Conservation (phyloP, 1,140 invertebrate genomes). For the Delia radicum region DNA sequence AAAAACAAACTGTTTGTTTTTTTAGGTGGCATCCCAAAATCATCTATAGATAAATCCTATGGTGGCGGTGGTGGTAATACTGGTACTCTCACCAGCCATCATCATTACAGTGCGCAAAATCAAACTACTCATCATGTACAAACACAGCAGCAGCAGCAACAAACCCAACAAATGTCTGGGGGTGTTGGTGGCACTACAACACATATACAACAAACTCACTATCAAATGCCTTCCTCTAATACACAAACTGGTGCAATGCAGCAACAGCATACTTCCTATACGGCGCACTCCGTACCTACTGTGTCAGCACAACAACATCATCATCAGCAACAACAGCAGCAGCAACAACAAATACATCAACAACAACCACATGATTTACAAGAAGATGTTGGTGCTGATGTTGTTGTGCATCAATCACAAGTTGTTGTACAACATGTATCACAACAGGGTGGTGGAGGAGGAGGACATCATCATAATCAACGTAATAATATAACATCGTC, state of each 20-base stretch:
- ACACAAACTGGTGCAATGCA: constrained; percentile 30
- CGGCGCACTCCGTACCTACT: constrained; percentile 30
- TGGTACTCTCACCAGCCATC: constrained; percentile 31
- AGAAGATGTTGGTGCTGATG: constrained; percentile 22
- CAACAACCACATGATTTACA: constrained; percentile 32
- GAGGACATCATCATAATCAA: constrained; percentile 30
- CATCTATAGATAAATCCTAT: constrained; percentile 46
- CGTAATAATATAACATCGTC: constrained; percentile 27
- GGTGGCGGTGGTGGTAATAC: constrained; percentile 30
- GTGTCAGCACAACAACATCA: constrained; percentile 36
- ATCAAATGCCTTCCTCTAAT: constrained; percentile 50
- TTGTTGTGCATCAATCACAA: constrained; percentile 27
- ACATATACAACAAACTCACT: constrained; percentile 41
- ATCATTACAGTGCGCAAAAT: constrained; percentile 43
- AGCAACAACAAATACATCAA: constrained; percentile 23
- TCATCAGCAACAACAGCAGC: constrained; percentile 36
- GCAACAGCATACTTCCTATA: constrained; percentile 48
- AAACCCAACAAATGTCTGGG: constrained; percentile 27
- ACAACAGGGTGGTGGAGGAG: too few species aligned
- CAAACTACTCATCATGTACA: constrained; percentile 39
- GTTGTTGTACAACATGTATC: constrained; percentile 19
- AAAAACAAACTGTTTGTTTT: too few species aligned
- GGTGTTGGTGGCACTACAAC: constrained; percentile 34
- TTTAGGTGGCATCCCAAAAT: constrained; percentile 46
- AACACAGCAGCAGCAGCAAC: constrained; percentile 42